phyloP scores from a whole-genome alignment of 2,888 invertebrate genomes.

The Philonicus albiceps region DNA sequence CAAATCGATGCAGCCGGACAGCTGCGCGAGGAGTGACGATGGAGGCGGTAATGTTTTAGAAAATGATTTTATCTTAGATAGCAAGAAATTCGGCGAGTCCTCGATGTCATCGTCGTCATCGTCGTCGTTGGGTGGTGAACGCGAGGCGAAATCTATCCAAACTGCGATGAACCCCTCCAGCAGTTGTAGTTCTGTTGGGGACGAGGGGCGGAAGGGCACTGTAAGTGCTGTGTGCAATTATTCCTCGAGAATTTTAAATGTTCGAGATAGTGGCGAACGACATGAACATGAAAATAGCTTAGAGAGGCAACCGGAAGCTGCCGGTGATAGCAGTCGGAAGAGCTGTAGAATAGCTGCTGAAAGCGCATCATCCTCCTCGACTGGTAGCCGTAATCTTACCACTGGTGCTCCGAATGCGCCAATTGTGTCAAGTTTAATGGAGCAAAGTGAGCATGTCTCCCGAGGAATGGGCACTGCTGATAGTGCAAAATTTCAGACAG shows the following conservation, averaged over 20 bases:
- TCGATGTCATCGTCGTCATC: not conserved
- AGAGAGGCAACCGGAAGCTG: not conserved
- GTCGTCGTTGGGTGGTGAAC: not conserved
- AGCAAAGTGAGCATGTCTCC: not conserved
- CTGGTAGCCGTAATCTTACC: not conserved
- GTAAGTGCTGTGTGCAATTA: constrained; percentile 37
- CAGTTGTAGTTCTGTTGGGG: not conserved
- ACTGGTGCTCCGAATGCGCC: not conserved
- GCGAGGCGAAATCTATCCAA: not conserved
- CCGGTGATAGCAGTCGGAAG: not conserved
- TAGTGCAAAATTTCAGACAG: not conserved
- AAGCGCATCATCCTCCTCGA: not conserved
- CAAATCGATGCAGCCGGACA: constrained; percentile 17
- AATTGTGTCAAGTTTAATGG: constrained; percentile 42
- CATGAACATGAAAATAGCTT: not conserved
- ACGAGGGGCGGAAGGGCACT: not conserved
- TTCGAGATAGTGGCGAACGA: not conserved
- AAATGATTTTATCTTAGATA: constrained; percentile 37
- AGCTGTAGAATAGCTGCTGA: not conserved
- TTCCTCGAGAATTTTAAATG: constrained; percentile 35
- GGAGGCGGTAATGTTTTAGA: constrained; percentile 15
- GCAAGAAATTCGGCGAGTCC: not conserved
- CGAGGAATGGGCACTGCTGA: not conserved
- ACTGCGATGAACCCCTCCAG: not conserved
- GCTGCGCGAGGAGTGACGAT: not conserved